A percentile compares a stretch with the other conserved stretches of the same genome.
Conservation (phyloP, 2,113 vertebrate genomes). For the Cairina moschata region DNA sequence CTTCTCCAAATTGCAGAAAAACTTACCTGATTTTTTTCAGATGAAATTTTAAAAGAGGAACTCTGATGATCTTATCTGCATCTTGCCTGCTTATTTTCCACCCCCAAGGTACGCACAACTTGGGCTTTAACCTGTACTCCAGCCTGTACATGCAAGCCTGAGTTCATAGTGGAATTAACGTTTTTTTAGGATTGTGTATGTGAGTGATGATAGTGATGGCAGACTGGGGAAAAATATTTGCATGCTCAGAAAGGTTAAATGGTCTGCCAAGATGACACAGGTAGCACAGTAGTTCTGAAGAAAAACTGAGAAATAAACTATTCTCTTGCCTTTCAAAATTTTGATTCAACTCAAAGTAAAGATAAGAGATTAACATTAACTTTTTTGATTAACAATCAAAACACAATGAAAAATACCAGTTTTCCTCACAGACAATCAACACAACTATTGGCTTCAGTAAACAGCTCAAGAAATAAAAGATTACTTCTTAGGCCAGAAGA, state of each 20-base stretch:
- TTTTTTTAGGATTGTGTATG: neutral
- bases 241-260: neutral
- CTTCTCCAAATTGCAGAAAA: neutral
- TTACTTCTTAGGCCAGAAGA: neutral
- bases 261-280: neutral
- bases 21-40: neutral
- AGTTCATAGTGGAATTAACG: neutral
- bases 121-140: neutral
- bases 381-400: neutral
- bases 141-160: neutral
- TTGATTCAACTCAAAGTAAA: neutral
- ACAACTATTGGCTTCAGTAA: neutral
- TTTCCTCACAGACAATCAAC: neutral
- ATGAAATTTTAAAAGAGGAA: neutral
- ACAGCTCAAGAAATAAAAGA: neutral
- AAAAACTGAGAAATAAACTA: neutral
- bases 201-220: neutral
- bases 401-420: neutral
- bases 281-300: neutral
- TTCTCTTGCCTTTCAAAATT: neutral
- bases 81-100: neutral
- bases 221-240: neutral
- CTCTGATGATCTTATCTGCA: neutral
- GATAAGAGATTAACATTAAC: neutral
- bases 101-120: neutral